Evolutionary conservation across 2,888 invertebrate genomes (phyloP).

Genomic region (Empis livida): DNA sequence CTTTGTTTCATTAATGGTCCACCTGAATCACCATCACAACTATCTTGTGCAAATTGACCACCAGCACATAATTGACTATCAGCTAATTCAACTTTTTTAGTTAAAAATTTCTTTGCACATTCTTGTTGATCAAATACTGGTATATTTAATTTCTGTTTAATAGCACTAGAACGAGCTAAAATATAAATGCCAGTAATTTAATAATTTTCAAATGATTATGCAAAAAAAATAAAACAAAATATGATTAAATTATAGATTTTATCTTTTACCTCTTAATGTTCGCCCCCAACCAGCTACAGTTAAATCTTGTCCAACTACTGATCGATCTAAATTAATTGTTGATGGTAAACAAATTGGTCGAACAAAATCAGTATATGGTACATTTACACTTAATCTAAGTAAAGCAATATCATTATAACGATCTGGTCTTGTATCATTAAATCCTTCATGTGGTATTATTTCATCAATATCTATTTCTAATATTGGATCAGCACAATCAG

Average conservation of each 20-base stretch:
- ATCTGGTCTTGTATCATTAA: slow-evolving; percentile 40
- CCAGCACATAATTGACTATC: slow-evolving; percentile 28
- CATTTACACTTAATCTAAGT: slow-evolving; percentile 44
- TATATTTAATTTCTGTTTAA: slow-evolving; percentile 35
- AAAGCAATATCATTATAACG: slow-evolving; percentile 61
- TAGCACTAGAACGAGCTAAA: slow-evolving; percentile 23
- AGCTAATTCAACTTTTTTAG: slow-evolving; percentile 18
- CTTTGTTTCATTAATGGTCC: slow-evolving; percentile 42
- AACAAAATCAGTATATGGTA: slow-evolving; percentile 42
- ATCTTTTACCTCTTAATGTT: slow-evolving; percentile 34
- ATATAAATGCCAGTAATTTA: too few species aligned
- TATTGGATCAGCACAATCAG: slow-evolving; percentile 46
- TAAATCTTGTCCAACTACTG: slow-evolving; percentile 32
- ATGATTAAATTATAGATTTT: too few species aligned
- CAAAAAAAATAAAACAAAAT: too few species aligned
- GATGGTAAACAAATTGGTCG: slow-evolving; percentile 48
- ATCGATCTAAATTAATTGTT: slow-evolving; percentile 16
- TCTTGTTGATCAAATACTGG: slow-evolving; percentile 35
- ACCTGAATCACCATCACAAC: slow-evolving; percentile 52
- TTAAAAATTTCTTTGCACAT: slow-evolving; percentile 34
- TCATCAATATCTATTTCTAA: slow-evolving; percentile 48
- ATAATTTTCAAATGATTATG: too few species aligned
- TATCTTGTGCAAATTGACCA: slow-evolving; percentile 40
- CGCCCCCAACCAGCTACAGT: slow-evolving; percentile 53
- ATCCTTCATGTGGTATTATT: slow-evolving; percentile 49